phyloP scores from a whole-genome alignment of 2,888 invertebrate genomes.

The Drosophila multiciliata region DNA sequence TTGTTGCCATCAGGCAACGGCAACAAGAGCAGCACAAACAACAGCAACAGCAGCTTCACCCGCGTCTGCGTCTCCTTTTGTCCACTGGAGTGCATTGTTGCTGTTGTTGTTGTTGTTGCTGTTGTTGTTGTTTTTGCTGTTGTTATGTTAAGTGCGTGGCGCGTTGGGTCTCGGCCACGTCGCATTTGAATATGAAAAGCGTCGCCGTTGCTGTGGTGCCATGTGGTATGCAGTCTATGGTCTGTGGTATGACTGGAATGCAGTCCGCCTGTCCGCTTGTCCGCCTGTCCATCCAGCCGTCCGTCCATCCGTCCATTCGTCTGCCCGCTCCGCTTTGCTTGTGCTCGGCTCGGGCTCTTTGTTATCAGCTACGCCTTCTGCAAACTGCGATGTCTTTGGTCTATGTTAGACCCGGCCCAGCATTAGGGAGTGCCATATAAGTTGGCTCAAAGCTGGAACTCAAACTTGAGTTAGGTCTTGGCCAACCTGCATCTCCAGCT shows the following conservation, averaged over 20 bases:
- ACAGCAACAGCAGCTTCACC: conserved; percentile 39
- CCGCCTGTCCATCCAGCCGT: conserved; percentile 4
- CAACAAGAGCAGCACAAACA: conserved; percentile 19
- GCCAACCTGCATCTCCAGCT: conserved; percentile 40
- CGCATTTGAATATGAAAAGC: conserved; percentile 76
- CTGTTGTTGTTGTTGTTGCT: conserved; percentile 14
- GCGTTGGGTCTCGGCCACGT: conserved; percentile 52
- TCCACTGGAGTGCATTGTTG: conserved; percentile 60
- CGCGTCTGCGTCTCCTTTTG: conserved; percentile 48
- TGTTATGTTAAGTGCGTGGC: conserved; percentile 75
- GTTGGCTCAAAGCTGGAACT: conserved; percentile 4
- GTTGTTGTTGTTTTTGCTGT: conserved; percentile 36
- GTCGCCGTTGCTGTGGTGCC: conserved; percentile 51
- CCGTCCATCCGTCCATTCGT: conserved; percentile 1
- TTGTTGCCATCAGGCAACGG: conserved; percentile 53
- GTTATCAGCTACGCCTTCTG: conserved; percentile 41
- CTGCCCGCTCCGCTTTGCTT: conserved; percentile 39
- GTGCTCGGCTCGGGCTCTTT: conserved; percentile 50
- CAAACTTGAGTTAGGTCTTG: conserved; percentile 4
- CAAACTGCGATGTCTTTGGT: conserved; percentile 26
- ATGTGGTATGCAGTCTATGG: conserved; percentile 56
- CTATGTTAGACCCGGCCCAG: conserved; percentile 13
- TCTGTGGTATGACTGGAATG: conserved; percentile 70
- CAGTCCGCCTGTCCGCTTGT: conserved; percentile 31
- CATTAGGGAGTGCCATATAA: conserved; percentile 55